A percentile compares a stretch with the other conserved stretches of the same genome.
Evolutionary conservation across 2,113 vertebrate genomes (phyloP).

Genomic region (Prunella himalayana): DNA sequence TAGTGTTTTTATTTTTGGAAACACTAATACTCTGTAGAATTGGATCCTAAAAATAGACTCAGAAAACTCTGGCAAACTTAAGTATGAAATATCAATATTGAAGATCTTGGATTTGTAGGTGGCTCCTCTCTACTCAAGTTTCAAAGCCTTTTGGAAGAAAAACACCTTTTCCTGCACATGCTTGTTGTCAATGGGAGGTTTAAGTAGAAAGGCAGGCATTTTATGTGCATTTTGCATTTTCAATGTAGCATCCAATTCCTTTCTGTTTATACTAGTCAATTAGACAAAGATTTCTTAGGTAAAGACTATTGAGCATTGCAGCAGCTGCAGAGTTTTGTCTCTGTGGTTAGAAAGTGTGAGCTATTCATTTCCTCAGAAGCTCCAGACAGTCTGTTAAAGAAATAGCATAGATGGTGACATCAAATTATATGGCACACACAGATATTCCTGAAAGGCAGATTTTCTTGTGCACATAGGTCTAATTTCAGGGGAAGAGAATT

Average conservation of each 20-base stretch:
- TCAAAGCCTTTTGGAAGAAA: neutral
- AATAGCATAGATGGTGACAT: neutral
- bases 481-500: neutral
- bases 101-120: neutral
- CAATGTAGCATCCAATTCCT: neutral
- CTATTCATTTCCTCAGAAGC: neutral
- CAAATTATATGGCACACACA: neutral
- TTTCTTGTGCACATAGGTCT: neutral
- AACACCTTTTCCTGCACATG: neutral
- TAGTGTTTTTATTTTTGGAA: neutral
- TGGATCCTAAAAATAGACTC: neutral
- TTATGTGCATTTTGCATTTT: neutral
- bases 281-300: neutral
- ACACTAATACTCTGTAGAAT: neutral
- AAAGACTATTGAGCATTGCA: neutral
- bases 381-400: neutral
- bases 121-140: neutral
- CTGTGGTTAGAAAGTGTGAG: neutral
- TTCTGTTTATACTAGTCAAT: neutral
- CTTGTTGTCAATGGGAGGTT: neutral
- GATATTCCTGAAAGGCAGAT: neutral
- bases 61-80: neutral
- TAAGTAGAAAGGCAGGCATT: neutral
- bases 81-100: neutral
- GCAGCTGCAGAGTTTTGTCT: neutral